Percentiles rank a stretch among this genome's conserved stretches.
phyloP scores from a whole-genome alignment of 2,113 vertebrate genomes.

The Zapus hudsonius region DNA sequence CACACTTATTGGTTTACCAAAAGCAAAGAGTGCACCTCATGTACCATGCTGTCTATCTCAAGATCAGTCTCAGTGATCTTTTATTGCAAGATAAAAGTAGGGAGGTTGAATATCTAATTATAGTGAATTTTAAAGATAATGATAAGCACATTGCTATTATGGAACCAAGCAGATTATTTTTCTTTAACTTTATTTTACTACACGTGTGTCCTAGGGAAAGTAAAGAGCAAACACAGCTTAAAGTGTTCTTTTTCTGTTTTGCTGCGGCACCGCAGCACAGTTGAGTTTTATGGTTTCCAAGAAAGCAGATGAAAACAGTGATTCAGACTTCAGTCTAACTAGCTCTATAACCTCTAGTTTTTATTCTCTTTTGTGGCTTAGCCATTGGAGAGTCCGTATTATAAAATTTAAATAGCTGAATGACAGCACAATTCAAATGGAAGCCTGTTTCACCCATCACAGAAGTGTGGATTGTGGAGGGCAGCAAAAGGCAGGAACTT shows the following conservation, averaged over 20 bases:
- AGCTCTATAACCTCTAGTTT: constrained; percentile 23
- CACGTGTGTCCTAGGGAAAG: constrained; percentile 1
- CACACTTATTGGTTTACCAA: no score
- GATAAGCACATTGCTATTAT: background rate
- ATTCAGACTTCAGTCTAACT: constrained; percentile 42
- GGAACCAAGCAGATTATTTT: background rate
- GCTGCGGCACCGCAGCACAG: background rate
- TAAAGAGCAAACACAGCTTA: constrained; percentile 37
- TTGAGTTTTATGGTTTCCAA: constrained; percentile 53
- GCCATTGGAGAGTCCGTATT: constrained; percentile 4
- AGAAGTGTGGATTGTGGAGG: background rate
- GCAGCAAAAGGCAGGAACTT: background rate
- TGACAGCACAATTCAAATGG: constrained; percentile 33
- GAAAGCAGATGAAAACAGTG: constrained; percentile 71
- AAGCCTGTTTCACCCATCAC: background rate
- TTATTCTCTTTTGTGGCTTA: constrained; percentile 19
- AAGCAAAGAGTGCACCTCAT: no score
- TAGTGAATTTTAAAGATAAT: no score
- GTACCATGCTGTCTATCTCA: no score
- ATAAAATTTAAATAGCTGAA: constrained; percentile 45
- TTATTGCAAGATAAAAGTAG: no score
- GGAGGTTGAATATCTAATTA: no score
- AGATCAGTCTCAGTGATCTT: no score
- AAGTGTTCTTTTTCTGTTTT: constrained; percentile 40
- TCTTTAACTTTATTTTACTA: background rate